Evolutionary conservation across 2,888 invertebrate species (phyloP).

Genomic region (Clepsis dumicolana): DNA sequence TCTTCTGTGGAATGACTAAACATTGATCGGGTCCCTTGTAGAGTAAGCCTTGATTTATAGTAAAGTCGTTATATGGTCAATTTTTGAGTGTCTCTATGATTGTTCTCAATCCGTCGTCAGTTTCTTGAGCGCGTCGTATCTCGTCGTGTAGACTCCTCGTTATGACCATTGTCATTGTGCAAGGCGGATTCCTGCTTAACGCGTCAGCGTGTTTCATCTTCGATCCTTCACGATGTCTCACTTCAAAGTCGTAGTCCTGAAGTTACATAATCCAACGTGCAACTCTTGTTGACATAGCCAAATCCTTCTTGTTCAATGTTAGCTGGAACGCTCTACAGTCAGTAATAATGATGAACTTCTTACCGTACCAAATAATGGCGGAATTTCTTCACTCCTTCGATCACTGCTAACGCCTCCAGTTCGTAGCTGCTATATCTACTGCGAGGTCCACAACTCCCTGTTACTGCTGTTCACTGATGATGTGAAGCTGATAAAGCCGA

Average conservation of each 20-base stretch:
- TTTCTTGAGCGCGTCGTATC: not conserved
- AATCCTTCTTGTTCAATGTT: conserved; percentile 5
- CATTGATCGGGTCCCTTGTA: not conserved
- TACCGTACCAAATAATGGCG: not conserved
- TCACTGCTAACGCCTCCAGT: not conserved
- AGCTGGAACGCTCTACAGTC: conserved; percentile 9
- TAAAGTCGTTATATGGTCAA: not conserved
- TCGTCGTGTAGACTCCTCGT: not conserved
- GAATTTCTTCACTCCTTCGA: conserved; percentile 3
- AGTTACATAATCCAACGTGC: not conserved
- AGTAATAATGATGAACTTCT: not conserved
- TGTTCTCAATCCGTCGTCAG: not conserved
- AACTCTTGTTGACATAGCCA: not conserved
- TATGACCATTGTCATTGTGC: not conserved
- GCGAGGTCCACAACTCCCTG: too few species aligned
- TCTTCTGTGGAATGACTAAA: not conserved
- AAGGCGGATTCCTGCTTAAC: not conserved
- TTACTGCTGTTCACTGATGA: conserved; percentile 14
- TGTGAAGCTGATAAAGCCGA: too few species aligned
- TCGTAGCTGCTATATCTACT: too few species aligned
- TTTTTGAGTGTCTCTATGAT: not conserved
- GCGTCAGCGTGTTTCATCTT: conserved; percentile 1
- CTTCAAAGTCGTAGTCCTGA: not conserved
- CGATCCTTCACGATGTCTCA: not conserved
- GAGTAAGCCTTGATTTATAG: not conserved